Percentiles rank a stretch among this genome's conserved stretches.
Evolutionary conservation across 2,113 vertebrate genomes (phyloP).

Genomic region (Mormyrus lacerda): DNA sequence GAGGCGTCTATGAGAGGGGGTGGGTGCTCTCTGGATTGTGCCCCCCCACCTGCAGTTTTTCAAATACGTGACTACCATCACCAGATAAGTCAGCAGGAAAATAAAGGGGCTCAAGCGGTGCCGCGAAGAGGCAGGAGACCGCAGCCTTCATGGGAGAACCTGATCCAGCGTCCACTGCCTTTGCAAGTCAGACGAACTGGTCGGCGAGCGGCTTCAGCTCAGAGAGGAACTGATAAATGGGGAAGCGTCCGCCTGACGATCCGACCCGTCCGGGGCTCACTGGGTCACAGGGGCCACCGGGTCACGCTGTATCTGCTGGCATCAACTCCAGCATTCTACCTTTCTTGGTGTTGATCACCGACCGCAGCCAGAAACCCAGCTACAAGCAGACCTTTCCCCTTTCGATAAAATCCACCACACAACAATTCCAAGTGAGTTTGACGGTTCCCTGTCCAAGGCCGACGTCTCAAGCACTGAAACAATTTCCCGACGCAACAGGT

Average conservation of each 20-base stretch:
- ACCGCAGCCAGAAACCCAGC: neutral
- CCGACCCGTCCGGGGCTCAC: neutral
- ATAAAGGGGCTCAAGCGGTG: neutral
- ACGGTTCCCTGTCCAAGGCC: neutral
- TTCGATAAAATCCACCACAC: neutral
- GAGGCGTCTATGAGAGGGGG: too few species aligned
- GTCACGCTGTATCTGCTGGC: neutral
- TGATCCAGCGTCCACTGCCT: neutral
- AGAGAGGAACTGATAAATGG: neutral
- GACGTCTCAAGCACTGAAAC: neutral
- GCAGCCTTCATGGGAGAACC: neutral
- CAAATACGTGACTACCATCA: too few species aligned
- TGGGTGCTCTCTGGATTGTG: too few species aligned
- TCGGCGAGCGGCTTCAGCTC: neutral
- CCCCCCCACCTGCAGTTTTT: too few species aligned
- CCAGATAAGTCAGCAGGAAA: too few species aligned
- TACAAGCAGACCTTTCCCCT: neutral
- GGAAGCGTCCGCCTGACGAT: neutral
- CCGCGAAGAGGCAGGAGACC: neutral
- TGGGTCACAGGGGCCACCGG: neutral
- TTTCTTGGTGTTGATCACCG: neutral
- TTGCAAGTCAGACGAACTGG: neutral
- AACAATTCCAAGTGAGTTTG: neutral
- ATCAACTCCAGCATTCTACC: neutral
- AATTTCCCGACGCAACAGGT: neutral